Base-by-base conservation (phyloP, 2,888 invertebrate species). In the Polia nebulosa region DNA sequence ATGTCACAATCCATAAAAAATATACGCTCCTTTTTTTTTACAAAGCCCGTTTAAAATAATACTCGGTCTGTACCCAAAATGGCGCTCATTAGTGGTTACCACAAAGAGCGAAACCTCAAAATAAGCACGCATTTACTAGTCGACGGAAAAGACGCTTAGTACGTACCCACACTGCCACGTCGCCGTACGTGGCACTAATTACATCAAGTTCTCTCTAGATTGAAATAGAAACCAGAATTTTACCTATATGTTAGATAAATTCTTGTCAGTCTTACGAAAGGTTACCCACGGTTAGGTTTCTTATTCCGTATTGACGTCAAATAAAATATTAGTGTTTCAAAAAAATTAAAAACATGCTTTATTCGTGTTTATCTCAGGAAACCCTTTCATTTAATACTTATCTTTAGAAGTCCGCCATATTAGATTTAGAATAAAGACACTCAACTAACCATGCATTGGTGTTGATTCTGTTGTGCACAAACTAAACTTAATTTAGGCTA, bases 61-160 rank as follows among this genome's bases (percentile, higher is more conserved):
- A 41, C 39, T 41, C 39, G 2, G 7, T 25, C 45, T 47, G 25
- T 6, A 25, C 25, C 15, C 45, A 47, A 47, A 47, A 7, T 25
- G 47, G 47, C 22, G 22, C 47, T 47, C 47, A 47, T 47, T 51
- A 55, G 25, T 25, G 11, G 13, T 36, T 11, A 36, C 66, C 36
- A 25, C 17, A 55, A 49, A 41, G 6, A 52, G 34, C 2, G 20
- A 27, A 66, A 34, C 7, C 25, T 49, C 1, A 27, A 55, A 49
- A 56, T 39, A 29, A 32, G 47, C 25, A 65, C 8, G 20, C 25
- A 25, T 17, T 25, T 20, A 34, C 20, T 49, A 29, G 20, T 34
- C 5, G 36, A 34, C 8, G 45, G 20, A 15, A 58, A 58, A 27
- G 34, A 58, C 20, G 17, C 17, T 45, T 25, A n/a, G 20, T n/a